phyloP scores from a whole-genome alignment of 2,797 vertebrate genomes.

The Rhabdomys pumilio region DNA sequence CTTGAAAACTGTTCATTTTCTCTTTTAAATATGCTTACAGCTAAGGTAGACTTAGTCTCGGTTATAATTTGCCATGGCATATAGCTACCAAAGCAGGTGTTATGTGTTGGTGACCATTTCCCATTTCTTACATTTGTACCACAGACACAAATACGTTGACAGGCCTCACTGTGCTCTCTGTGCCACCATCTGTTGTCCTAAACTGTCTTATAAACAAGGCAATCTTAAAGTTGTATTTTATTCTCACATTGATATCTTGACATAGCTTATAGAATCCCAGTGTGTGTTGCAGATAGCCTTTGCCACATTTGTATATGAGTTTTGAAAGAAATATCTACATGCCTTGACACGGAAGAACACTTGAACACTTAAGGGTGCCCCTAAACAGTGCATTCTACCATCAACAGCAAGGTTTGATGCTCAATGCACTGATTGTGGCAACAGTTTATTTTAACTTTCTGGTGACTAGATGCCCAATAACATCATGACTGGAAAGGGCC shows the following conservation, averaged over 20 bases:
- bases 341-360: constrained; percentile 1
- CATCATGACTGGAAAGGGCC: not conserved
- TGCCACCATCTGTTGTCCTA: not conserved
- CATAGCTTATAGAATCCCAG: constrained; percentile 26
- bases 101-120: not conserved
- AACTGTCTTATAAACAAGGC: not conserved
- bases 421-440: not conserved
- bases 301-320: not conserved
- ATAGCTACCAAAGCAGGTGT: not conserved
- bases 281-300: not conserved
- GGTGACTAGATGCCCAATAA: not conserved
- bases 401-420: not conserved
- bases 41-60: constrained; percentile 3
- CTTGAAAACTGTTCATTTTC: not conserved
- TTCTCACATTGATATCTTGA: not conserved
- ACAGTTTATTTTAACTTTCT: not conserved
- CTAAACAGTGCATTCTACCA: not conserved
- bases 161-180: not conserved
- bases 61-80: not conserved
- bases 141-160: not conserved
- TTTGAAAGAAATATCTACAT: constrained; percentile 43
- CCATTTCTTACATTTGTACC: not conserved
- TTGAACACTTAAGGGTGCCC: not conserved
- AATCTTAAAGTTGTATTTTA: not conserved
- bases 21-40: constrained; percentile 41